Evolutionary conservation across 2,797 vertebrate genomes (phyloP).

Genomic region (Poecilia picta): DNA sequence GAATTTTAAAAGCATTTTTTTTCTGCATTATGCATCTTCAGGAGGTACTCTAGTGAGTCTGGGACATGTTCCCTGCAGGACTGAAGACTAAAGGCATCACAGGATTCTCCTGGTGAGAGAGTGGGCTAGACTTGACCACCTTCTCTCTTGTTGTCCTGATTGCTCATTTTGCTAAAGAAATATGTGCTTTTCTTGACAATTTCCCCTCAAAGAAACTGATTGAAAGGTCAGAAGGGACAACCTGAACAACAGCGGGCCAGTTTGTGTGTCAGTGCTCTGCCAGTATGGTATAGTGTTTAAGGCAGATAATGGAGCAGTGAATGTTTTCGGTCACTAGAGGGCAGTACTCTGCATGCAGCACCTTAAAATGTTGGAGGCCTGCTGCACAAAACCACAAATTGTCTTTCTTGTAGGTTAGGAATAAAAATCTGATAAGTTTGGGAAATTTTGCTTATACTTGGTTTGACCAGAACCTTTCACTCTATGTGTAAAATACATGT

Average conservation of each 20-base stretch:
- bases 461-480: no score
- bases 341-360: slow-evolving; percentile 81
- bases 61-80: slow-evolving; percentile 49
- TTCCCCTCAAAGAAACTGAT: slow-evolving; percentile 40
- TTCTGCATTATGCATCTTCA: slow-evolving; percentile 45
- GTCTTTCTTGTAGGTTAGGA: neutral
- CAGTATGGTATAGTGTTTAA: slow-evolving; percentile 75
- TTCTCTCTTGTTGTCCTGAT: neutral
- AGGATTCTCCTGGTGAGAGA: slow-evolving; percentile 55
- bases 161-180: slow-evolving; percentile 2
- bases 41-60: slow-evolving; percentile 51
- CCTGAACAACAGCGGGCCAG: slow-evolving; percentile 29
- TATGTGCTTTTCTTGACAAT: neutral
- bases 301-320: slow-evolving; percentile 79
- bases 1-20: slow-evolving; percentile 21
- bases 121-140: slow-evolving; percentile 46
- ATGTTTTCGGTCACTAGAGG: slow-evolving; percentile 79
- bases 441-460: no score
- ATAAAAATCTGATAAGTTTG: neutral
- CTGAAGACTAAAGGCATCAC: slow-evolving; percentile 51
- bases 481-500: no score
- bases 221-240: slow-evolving; percentile 55
- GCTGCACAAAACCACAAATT: neutral
- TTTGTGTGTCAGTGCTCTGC: slow-evolving; percentile 69
- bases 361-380: slow-evolving; percentile 82